These are phyloP conservation scores for Anorthoa munda DNA, from an alignment of 2,888 invertebrate genomes.

Conservation along the genomic window DNA sequence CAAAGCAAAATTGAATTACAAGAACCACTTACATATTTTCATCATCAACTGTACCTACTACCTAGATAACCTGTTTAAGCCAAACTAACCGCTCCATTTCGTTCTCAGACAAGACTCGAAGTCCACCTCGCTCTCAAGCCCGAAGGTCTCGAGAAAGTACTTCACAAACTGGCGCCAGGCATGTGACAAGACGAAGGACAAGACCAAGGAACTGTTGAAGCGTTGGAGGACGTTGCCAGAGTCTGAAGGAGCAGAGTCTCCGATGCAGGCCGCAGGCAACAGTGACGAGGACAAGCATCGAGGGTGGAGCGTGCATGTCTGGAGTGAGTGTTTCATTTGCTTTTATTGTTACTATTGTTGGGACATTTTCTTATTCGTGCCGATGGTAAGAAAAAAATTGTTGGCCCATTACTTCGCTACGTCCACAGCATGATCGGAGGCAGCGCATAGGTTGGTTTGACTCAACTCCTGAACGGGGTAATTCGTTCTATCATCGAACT, in stretches of 20 bases:
- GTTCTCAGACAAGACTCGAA: slow-evolving; percentile 87
- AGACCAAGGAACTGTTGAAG: slow-evolving; percentile 93
- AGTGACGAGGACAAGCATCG: slow-evolving; percentile 88
- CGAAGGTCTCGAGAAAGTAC: slow-evolving; percentile 93
- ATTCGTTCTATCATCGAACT: no score
- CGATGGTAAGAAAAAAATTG: background rate
- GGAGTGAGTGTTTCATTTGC: slow-evolving; percentile 91
- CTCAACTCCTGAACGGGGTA: no score
- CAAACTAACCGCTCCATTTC: slow-evolving; percentile 24
- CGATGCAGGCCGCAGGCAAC: slow-evolving; percentile 82
- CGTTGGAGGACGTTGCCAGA: slow-evolving; percentile 93
- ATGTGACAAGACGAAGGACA: slow-evolving; percentile 94
- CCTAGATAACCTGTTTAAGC: background rate
- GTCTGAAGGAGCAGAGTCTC: slow-evolving; percentile 82
- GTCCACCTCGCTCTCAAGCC: slow-evolving; percentile 81
- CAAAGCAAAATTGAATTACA: no score
- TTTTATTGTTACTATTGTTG: background rate
- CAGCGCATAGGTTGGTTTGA: no score
- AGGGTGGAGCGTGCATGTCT: slow-evolving; percentile 95
- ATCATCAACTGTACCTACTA: background rate
- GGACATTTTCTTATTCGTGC: background rate
- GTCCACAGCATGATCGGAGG: no score
- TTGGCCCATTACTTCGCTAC: no score
- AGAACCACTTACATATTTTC: no score
- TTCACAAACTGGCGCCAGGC: slow-evolving; percentile 94